Conservation (phyloP, 2,888 invertebrate genomes). For the Tetrapedia diversipes region DNA sequence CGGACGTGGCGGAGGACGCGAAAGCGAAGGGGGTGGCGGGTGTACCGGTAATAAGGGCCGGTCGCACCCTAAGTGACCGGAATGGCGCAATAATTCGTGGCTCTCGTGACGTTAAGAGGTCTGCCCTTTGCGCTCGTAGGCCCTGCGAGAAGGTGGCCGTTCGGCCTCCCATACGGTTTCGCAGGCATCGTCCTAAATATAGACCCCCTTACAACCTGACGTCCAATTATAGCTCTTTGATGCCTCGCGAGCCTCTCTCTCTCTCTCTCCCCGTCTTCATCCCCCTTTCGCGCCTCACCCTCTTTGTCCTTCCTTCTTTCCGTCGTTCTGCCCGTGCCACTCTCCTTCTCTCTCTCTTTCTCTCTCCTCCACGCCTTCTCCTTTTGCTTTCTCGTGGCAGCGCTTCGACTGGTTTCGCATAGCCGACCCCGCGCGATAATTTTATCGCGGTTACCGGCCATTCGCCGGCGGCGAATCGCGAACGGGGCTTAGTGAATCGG, state of each 20-base stretch:
- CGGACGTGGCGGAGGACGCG: constrained; percentile 39
- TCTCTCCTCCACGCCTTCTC: constrained; percentile 23
- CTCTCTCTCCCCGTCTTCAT: constrained; percentile 36
- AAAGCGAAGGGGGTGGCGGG: constrained; percentile 42
- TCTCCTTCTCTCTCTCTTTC: constrained; percentile 35
- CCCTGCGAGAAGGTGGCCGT: constrained; percentile 65
- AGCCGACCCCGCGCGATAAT: constrained; percentile 49
- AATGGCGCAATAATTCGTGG: constrained; percentile 82
- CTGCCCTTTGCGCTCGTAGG: constrained; percentile 74
- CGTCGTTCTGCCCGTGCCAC: neutral
- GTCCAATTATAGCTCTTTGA: constrained; percentile 82
- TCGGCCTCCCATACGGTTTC: constrained; percentile 72
- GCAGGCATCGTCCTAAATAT: constrained; percentile 79
- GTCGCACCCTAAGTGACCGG: constrained; percentile 81
- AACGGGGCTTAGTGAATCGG: constrained; percentile 37
- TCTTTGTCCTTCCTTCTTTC: constrained; percentile 38
- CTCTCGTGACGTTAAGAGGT: constrained; percentile 81
- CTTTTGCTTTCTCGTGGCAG: constrained; percentile 12
- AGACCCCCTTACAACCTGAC: constrained; percentile 77
- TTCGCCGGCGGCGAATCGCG: constrained; percentile 52
- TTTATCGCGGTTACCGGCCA: constrained; percentile 62
- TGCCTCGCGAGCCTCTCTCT: constrained; percentile 70
- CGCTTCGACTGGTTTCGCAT: constrained; percentile 34
- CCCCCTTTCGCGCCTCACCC: neutral
- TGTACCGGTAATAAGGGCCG: constrained; percentile 79